phyloP scores from a whole-genome alignment of 2,888 invertebrate species.

The Nomada flava region DNA sequence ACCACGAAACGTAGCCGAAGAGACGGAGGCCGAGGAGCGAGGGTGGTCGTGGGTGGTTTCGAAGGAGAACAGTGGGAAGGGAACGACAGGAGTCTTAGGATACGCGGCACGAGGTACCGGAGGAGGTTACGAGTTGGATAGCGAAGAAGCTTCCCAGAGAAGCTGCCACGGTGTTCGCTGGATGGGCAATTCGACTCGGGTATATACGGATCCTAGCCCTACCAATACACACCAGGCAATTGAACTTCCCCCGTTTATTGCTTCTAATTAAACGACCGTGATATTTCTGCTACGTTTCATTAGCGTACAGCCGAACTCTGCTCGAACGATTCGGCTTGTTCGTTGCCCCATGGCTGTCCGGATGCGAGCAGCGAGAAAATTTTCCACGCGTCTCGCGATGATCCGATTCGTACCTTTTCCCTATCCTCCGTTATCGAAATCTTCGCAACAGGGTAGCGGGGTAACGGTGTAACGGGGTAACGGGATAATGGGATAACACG shows the following conservation, averaged over 20 bases:
- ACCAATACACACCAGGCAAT: conserved; percentile 78
- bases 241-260: conserved; percentile 82
- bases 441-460: too few species aligned
- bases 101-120: conserved; percentile 46
- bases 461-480: too few species aligned
- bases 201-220: conserved; percentile 37
- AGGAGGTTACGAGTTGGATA: conserved; percentile 44
- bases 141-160: conserved; percentile 49
- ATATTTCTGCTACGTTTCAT: conserved; percentile 83
- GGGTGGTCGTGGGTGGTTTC: conserved; percentile 16
- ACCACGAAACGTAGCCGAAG: conserved; percentile 29
- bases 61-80: conserved; percentile 9
- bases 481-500: too few species aligned
- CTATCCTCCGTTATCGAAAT: too few species aligned
- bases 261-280: conserved; percentile 83
- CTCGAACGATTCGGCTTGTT: conserved; percentile 61
- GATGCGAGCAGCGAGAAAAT: too few species aligned
- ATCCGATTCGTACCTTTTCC: too few species aligned
- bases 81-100: conserved; percentile 31
- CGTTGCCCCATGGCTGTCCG: too few species aligned
- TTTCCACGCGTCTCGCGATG: too few species aligned
- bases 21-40: conserved; percentile 33
- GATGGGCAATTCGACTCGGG: conserved; percentile 71
- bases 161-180: conserved; percentile 64
- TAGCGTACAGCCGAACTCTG: conserved; percentile 76